Percentiles rank a stretch among this genome's conserved stretches.
Conservation (phyloP, 37 sponge, comb jelly and placozoan genomes). For the Geodia barretti region DNA sequence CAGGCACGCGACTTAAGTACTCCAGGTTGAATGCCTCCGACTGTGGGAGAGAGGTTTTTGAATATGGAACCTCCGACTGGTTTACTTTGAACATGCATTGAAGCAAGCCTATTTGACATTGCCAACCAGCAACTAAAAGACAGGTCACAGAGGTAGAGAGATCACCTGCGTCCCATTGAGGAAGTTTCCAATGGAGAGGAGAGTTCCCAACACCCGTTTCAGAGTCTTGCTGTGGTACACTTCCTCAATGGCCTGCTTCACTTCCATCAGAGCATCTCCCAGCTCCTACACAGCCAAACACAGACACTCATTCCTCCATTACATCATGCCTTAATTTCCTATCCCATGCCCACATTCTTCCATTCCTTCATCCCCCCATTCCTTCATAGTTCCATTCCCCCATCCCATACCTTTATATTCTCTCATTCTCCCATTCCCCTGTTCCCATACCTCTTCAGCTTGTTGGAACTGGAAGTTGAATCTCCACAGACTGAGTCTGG, state of each 20-base stretch:
- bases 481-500: conserved; percentile 86
- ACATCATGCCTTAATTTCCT: too few species aligned
- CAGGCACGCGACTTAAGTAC: conserved; percentile 72
- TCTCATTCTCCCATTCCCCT: not conserved
- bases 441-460: conserved; percentile 77
- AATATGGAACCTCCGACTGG: not conserved
- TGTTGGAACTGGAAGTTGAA: conserved; percentile 84
- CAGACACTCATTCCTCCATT: not conserved
- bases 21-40: conserved; percentile 85
- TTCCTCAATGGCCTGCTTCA: conserved; percentile 79
- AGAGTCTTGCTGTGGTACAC: conserved; percentile 67
- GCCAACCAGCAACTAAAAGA: not conserved
- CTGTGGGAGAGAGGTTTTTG: conserved; percentile 1
- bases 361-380: not conserved
- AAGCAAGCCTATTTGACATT: not conserved
- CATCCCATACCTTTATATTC: not conserved
- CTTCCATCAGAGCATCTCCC: conserved; percentile 91
- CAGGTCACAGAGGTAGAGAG: not conserved
- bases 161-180: conserved; percentile 77
- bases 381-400: not conserved
- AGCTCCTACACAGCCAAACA: conserved; percentile 62
- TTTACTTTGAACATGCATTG: not conserved
- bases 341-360: too few species aligned
- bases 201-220: conserved; percentile 58
- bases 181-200: conserved; percentile 89